Evolutionary conservation across 2,888 invertebrate genomes (phyloP).

Genomic region (Ptychoptera albimana): DNA sequence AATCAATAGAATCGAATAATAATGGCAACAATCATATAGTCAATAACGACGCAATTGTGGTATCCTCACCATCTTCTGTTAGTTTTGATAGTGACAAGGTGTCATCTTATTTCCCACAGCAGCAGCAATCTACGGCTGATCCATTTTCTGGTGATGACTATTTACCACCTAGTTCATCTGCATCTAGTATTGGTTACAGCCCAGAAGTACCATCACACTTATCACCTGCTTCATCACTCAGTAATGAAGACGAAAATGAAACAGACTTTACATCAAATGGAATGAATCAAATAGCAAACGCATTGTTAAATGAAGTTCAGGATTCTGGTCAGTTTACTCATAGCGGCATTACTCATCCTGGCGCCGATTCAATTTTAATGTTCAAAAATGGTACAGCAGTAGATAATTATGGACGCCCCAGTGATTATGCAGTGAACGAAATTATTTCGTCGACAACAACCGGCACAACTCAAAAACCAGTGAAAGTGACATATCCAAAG

Average conservation of each 20-base stretch:
- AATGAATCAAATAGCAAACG: constrained; percentile 38
- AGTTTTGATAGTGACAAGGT: constrained; percentile 14
- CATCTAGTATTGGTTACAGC: background rate
- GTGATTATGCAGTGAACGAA: constrained; percentile 15
- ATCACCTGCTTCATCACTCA: background rate
- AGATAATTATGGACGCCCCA: constrained; percentile 27
- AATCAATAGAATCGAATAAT: background rate
- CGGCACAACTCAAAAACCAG: constrained; percentile 14
- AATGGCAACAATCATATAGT: constrained; percentile 11
- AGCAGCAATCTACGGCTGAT: background rate
- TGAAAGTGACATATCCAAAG: constrained; percentile 31
- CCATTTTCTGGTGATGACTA: constrained; percentile 1
- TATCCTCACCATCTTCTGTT: constrained; percentile 15
- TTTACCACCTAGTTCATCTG: constrained; percentile 1
- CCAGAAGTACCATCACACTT: constrained; percentile 5
- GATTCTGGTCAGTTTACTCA: constrained; percentile 32
- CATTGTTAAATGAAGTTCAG: constrained; percentile 32
- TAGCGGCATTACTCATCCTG: constrained; percentile 41
- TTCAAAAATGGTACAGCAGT: constrained; percentile 38
- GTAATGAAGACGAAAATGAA: background rate
- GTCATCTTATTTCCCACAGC: constrained; percentile 11
- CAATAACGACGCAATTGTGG: constrained; percentile 21
- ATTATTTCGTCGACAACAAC: constrained; percentile 18
- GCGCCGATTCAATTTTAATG: constrained; percentile 45
- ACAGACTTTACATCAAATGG: constrained; percentile 40